Conservation (phyloP, 2,113 vertebrate species). For the Crypturellus undulatus region DNA sequence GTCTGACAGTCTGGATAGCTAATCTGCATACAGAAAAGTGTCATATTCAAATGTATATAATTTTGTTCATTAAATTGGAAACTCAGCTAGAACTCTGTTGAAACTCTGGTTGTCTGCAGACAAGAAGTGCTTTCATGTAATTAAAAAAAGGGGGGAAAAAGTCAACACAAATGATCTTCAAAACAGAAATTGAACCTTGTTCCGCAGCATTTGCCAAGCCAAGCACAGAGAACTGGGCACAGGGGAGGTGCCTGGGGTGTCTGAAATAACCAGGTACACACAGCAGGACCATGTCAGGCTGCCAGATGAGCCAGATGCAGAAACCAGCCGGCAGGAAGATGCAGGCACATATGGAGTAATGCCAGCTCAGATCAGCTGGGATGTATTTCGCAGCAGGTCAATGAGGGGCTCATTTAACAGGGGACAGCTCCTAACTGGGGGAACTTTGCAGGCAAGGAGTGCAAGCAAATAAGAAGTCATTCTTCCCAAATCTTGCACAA, state of each 20-base stretch:
- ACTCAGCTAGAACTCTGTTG: background rate
- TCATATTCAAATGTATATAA: conserved; percentile 32
- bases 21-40: conserved; percentile 34
- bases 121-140: background rate
- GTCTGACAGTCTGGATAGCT: conserved; percentile 45
- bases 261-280: background rate
- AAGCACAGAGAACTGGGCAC: background rate
- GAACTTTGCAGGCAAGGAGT: background rate
- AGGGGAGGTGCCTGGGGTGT: background rate
- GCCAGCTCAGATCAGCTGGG: conserved; percentile 34
- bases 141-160: background rate
- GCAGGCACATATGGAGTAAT: conserved; percentile 2
- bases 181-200: background rate
- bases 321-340: conserved; percentile 4
- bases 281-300: background rate
- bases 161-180: background rate
- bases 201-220: conserved; percentile 26
- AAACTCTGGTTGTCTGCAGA: background rate
- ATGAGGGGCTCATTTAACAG: conserved; percentile 37
- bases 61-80: conserved; percentile 32
- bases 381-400: conserved; percentile 13
- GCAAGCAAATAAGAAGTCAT: rapidly evolving
- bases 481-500: background rate
- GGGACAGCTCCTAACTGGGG: conserved; percentile 16
- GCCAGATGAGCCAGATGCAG: background rate